phyloP scores from a whole-genome alignment of 2,888 invertebrate species.

The Osedax fenrisi region DNA sequence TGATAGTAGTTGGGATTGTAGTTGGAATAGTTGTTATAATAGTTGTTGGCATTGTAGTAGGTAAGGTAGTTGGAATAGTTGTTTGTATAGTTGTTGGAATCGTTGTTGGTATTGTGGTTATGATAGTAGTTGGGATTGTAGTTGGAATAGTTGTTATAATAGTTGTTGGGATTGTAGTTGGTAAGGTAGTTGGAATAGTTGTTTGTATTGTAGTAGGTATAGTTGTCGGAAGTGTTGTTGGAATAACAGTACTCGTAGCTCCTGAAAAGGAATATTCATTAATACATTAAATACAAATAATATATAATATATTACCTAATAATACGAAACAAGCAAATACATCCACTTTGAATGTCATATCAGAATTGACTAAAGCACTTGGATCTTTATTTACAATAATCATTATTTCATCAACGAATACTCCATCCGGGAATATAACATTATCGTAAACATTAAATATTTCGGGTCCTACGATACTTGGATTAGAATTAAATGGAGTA shows the following conservation, averaged over 20 bases:
- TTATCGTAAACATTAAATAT: background rate
- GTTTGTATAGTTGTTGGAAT: background rate
- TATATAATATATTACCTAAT: too few species aligned
- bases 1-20: background rate
- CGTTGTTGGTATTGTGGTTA: background rate
- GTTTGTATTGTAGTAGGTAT: background rate
- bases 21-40: background rate
- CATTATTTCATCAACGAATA: background rate
- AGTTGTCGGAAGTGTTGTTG: background rate
- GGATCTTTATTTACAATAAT: background rate
- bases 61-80: background rate
- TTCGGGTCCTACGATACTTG: background rate
- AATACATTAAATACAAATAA: too few species aligned
- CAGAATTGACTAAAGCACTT: background rate
- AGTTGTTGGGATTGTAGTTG: background rate
- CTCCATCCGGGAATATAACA: constrained; percentile 4
- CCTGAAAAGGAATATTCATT: background rate
- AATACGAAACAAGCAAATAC: constrained; percentile 12
- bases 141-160: background rate
- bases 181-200: background rate
- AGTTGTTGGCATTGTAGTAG: background rate
- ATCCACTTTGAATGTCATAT: constrained; percentile 3
- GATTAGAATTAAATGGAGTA: constrained; percentile 9
- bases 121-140: background rate
- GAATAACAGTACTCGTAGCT: background rate